These are phyloP conservation scores for Neosilurus hyrtlii DNA, from an alignment of 2,797 vertebrate genomes.

Conservation along the genomic window DNA sequence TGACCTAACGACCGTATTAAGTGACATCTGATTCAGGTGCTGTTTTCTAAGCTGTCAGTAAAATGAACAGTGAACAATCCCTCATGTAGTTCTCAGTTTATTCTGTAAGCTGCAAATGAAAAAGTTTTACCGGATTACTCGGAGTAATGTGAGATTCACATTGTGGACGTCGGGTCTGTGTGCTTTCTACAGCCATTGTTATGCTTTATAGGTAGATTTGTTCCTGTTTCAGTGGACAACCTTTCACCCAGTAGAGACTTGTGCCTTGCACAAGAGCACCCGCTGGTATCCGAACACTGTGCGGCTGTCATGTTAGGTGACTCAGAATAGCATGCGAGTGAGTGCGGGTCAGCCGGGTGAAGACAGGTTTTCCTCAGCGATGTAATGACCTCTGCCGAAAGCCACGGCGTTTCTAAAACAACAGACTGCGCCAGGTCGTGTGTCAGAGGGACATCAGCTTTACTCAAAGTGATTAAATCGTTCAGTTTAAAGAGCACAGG, in stretches of 20 bases:
- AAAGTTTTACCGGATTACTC: too few species aligned
- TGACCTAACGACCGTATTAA: too few species aligned
- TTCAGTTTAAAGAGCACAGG: not conserved
- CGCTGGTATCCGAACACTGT: slow-evolving; percentile 18
- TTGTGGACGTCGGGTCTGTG: not conserved
- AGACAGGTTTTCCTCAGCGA: slow-evolving; percentile 20
- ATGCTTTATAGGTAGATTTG: not conserved
- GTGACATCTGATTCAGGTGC: not conserved
- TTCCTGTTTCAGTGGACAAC: slow-evolving; percentile 29
- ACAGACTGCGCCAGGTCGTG: not conserved
- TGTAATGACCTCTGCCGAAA: not conserved
- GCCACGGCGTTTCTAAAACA: too few species aligned
- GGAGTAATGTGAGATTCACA: not conserved
- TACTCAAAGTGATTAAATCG: not conserved
- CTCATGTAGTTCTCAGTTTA: not conserved
- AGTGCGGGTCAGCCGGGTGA: slow-evolving; percentile 19
- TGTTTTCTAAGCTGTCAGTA: not conserved
- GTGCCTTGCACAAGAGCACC: not conserved
- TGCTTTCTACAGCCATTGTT: not conserved
- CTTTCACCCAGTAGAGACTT: slow-evolving; percentile 62
- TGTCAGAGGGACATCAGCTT: not conserved
- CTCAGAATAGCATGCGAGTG: slow-evolving; percentile 37
- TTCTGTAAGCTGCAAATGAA: not conserved
- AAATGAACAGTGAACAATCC: not conserved
- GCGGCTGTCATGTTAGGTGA: slow-evolving; percentile 20